Conservation (phyloP, 2,797 vertebrate species). For the Arctocebus calabarensis region DNA sequence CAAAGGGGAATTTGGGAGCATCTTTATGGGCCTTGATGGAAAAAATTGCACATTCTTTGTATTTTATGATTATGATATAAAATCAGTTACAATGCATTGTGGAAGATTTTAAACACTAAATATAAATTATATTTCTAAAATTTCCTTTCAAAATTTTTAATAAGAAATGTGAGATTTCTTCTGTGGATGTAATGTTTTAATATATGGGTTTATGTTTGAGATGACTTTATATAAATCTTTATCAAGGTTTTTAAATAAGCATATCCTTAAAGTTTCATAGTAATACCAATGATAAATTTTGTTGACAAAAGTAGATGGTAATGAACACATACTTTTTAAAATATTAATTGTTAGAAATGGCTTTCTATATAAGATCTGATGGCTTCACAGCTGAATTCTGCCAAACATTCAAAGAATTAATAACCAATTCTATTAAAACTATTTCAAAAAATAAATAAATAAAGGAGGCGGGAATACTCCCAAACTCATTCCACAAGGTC, state of each 20-base stretch:
- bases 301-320: neutral
- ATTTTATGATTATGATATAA: constrained; percentile 5
- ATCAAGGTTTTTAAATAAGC: neutral
- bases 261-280: neutral
- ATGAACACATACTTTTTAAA: neutral
- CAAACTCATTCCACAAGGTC: no score
- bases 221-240: neutral
- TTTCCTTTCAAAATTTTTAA: neutral
- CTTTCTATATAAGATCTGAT: neutral
- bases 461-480: no score
- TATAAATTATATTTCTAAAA: neutral
- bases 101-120: neutral
- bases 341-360: neutral
- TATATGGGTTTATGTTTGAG: neutral
- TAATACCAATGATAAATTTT: neutral
- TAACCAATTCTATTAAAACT: no score
- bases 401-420: no score
- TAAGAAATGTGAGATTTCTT: neutral
- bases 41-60: neutral
- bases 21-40: neutral
- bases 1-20: neutral
- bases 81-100: neutral
- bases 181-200: neutral
- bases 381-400: no score
- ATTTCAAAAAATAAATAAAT: no score